Base-by-base conservation (phyloP, 2,888 invertebrate species). In the Acrocyrtus sp. region DNA sequence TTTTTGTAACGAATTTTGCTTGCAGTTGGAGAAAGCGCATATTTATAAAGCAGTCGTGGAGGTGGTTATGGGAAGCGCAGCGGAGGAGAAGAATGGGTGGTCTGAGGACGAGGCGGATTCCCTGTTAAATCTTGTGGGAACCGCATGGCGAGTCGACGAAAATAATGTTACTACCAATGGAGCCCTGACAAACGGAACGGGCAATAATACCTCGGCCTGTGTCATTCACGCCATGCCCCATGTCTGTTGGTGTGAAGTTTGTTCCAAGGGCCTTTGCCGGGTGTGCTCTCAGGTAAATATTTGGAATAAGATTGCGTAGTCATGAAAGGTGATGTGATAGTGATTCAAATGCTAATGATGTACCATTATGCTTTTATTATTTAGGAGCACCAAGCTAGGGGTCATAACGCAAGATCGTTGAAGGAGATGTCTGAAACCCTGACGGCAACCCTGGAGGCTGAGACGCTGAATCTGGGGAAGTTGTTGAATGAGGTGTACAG, bases 401-500 rank as follows among this genome's bases (percentile, higher is more conserved):
- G 80, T 51, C 80, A 80, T 67, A 72, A 72, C 57, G 70, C 76
- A 43, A 76, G 80, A 53, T 75, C 80, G 48, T 43, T 78, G 47
- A 77, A 80, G 63, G 80, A 80, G 67, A 78, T 80, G 80, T 74
- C 75, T 27, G 80, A 80, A 61, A 74, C 72, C 62, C 73, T 79
- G 21, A 68, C 75, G 29, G 73, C 77, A 39, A 79, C 80, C 57
- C 69, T 80, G 50, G 78, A 88, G 82, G 86, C 88, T 81, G 91
- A 92, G 83, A 84, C 91, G 81, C 86, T 88, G 76, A 88, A 89
- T 77, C 90, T 90, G 86, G 89, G 89, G 77, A 91, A 90, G 83
- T 87, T 90, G 83, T 86, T 91, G 77, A 86, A 88, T 78, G 90
- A 91, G 83, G 89, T 91, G 76, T 90, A 92, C 84, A 88, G 90